Evolutionary conservation across 2,888 invertebrate genomes (phyloP).

Genomic region (Macrophya annulata): DNA sequence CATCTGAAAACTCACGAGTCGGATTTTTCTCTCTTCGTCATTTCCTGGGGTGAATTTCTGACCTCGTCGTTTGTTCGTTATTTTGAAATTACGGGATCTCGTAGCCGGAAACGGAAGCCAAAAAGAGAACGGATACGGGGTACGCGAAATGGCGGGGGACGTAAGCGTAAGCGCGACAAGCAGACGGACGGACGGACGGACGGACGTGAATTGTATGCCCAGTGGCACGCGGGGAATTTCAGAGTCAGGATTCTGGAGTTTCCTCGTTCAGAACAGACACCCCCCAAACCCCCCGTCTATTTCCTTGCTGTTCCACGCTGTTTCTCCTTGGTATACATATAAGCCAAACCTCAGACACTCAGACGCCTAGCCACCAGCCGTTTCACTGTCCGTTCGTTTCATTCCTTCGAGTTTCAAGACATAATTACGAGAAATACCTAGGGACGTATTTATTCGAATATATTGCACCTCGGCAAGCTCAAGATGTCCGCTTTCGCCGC

Average conservation of each 20-base stretch:
- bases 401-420: constrained; percentile 44
- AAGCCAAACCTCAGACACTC: constrained; percentile 48
- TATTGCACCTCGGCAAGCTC: not conserved
- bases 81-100: constrained; percentile 35
- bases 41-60: constrained; percentile 24
- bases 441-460: constrained; percentile 43
- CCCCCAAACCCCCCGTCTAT: not conserved
- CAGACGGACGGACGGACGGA: constrained; percentile 48
- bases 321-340: constrained; percentile 28
- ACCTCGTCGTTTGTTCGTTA: constrained; percentile 41
- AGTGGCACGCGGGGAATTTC: constrained; percentile 52
- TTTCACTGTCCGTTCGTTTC: constrained; percentile 48
- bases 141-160: constrained; percentile 44
- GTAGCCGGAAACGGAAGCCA: constrained; percentile 40
- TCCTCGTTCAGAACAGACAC: not conserved
- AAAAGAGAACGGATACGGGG: constrained; percentile 51
- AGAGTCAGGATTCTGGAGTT: constrained; percentile 37
- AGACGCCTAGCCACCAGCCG: constrained; percentile 24
- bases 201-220: constrained; percentile 51
- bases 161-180: not conserved
- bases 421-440: constrained; percentile 52
- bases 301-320: constrained; percentile 24
- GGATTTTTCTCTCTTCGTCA: constrained; percentile 13
- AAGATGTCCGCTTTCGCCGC: not conserved
- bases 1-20: constrained; percentile 5